Percentiles rank a stretch among this genome's conserved stretches.
phyloP scores from a whole-genome alignment of 2,113 vertebrate genomes.

The Connochaetes taurinus region DNA sequence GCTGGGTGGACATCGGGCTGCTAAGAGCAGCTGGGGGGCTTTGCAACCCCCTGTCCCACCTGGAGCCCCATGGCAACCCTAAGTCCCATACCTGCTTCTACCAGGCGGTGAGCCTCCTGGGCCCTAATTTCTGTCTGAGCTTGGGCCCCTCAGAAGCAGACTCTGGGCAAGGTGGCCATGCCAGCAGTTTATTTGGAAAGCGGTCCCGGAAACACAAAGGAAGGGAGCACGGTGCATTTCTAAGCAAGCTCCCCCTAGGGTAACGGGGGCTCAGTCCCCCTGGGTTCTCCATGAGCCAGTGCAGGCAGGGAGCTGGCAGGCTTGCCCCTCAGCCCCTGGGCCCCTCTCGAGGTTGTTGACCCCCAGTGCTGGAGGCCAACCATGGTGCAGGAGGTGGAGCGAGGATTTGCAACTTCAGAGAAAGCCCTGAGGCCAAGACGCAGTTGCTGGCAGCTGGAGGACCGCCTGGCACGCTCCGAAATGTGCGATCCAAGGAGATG shows the following conservation, averaged over 20 bases:
- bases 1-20: fast-evolving
- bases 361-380: fast-evolving
- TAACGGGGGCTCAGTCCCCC: fast-evolving
- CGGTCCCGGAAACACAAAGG: neutral
- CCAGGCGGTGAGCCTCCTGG: fast-evolving
- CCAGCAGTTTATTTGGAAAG: neutral
- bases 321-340: fast-evolving
- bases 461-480: fast-evolving
- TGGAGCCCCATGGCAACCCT: fast-evolving
- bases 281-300: neutral
- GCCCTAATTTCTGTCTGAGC: fast-evolving
- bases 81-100: fast-evolving
- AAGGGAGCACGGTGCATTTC: neutral
- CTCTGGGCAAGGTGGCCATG: fast-evolving
- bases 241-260: neutral
- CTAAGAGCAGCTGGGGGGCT: fast-evolving
- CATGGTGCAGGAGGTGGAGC: fast-evolving
- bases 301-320: fast-evolving
- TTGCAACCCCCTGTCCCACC: fast-evolving
- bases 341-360: fast-evolving
- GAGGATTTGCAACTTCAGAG: neutral
- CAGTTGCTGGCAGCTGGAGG: neutral
- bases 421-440: neutral
- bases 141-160: neutral
- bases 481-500: neutral